Evolutionary conservation across 92 coral and sea anemone species (phyloP), one percentile per base, ranked within the genome.

Genomic region (Siderastrea radians): DNA sequence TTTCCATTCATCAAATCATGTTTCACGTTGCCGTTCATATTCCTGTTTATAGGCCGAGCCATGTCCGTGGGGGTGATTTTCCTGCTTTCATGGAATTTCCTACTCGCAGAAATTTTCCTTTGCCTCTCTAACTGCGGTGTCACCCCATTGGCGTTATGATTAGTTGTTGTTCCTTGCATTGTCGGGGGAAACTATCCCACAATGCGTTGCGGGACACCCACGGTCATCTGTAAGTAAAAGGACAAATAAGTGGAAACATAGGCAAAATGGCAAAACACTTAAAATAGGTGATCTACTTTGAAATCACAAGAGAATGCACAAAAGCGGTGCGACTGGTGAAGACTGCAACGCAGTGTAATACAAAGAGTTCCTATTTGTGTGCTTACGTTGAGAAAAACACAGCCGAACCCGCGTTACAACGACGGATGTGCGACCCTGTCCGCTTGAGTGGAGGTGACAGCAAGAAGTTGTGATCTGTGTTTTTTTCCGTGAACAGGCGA

Each of bases 61-160:
- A 52, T 84, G 43, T 73, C 45, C 46, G 87, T 73, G 7, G 87
- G 87, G 38, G 74, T 81, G 52, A 84, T 74, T 15, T 73, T 73
- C n/a, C 87, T 49, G 15, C 87, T 84, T 54, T 74, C 87, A 44
- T 73, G 80, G 54, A 84, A 84, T 53, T 65, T 74, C 38, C 87
- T 74, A 66, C 72, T 59, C 43, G 45, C 46, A 3, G 87, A 83
- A 8, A 72, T 2, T 49, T 62, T 83, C 45, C 77, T 73, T 9
- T 52, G 62, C 62, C 78, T 17, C 3, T 26, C 59, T 17, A 26
- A 26, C 38, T 51, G 78, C 78, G 64, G 11, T 19, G 58, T 73
- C 80, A 84, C 87, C 64, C 95, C 88, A 86, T 92, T 92, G 63
- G 92, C 94, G 92, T 95, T 92, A 43, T 90, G 84, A 80, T 75